A percentile compares a stretch with the other conserved stretches of the same genome.
Conservation (phyloP, 2,113 vertebrate genomes). For the Psittacus erithacus region DNA sequence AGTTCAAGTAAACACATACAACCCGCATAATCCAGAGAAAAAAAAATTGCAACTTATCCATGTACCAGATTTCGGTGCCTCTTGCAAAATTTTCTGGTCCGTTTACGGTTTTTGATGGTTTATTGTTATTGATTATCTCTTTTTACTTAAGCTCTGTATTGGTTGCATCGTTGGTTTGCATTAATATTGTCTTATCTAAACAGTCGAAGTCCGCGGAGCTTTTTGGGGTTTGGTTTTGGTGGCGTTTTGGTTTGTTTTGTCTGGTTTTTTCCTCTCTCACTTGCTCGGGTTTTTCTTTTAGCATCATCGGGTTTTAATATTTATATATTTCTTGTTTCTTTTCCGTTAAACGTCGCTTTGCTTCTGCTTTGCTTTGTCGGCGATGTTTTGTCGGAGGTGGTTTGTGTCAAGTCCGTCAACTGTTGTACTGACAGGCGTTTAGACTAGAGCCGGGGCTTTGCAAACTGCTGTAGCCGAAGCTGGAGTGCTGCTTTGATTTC, state of each 20-base stretch:
- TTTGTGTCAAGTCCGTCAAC: slow-evolving; percentile 82
- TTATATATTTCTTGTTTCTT: not conserved
- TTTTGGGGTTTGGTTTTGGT: not conserved
- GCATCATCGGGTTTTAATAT: not conserved
- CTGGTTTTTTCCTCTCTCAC: not conserved
- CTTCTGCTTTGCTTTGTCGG: slow-evolving; percentile 51
- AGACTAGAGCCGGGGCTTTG: slow-evolving; percentile 92
- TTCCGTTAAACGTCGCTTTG: slow-evolving; percentile 52
- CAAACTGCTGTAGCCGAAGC: slow-evolving; percentile 95
- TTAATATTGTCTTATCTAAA: not conserved
- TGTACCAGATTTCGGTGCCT: slow-evolving; percentile 75
- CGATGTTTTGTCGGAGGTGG: slow-evolving; percentile 44
- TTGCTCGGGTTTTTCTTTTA: slow-evolving; percentile 29
- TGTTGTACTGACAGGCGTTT: slow-evolving; percentile 98
- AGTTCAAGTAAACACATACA: slow-evolving; percentile 86
- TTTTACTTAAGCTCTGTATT: not conserved
- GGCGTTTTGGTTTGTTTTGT: not conserved
- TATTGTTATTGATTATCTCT: not conserved
- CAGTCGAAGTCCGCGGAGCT: slow-evolving; percentile 21
- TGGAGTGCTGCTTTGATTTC: slow-evolving; percentile 97
- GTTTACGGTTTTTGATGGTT: slow-evolving; percentile 17
- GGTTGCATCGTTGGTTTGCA: not conserved
- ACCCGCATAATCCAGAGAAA: slow-evolving; percentile 89
- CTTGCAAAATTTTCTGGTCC: slow-evolving; percentile 70
- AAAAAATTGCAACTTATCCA: slow-evolving; percentile 90